Base-by-base conservation (phyloP, 37 sponge, comb jelly and placozoan species). In the Spongia lamella region DNA sequence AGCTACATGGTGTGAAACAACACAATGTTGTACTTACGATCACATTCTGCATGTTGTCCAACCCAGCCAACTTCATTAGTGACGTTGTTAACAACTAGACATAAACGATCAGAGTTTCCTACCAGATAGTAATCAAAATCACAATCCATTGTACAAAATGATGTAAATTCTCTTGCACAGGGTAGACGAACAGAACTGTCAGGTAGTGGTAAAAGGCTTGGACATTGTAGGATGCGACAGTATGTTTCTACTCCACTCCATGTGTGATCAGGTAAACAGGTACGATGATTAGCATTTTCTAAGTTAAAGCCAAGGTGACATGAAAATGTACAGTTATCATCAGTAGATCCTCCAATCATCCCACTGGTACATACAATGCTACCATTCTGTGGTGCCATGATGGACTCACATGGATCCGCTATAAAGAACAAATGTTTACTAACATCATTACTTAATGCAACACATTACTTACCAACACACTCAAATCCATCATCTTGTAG, bases 391-490 rank as follows among this genome's bases (percentile, higher is more conserved):
- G 70, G 70, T 34, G 70, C 70, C 36, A 21, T 20, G 25, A 68
- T 47, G 24, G 49, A 50, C 21, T 21, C 25, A 51, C 70, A 68
- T 36, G 70, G 49, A 3, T 43, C 22, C 7, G 37, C 70, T 68
- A 39, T 5, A 38, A 20, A n/a, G 17, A 17, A 9, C 11, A 9
- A 60, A 30, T 27, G 22, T 13, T 7, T 13, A n/a, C n/a, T n/a
- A n/a, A n/a, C n/a, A n/a, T n/a, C n/a, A n/a, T n/a, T n/a, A n/a
- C 5, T 43, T 43, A 43, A 13, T 43, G 9, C 47, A 13, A 13
- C 47, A 43, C 47, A 43, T 43, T 9, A 43, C 70, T 43, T 68
- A 68, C 70, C 70, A 39, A 68, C 70, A 68, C 70, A 68, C 6
- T 27, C 16, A 34, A 40, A 13, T 24, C 22, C 20, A 26, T 68